Percentiles rank a stretch among this genome's conserved stretches.
phyloP scores from a whole-genome alignment of 2,797 vertebrate species.

The Microhierax caerulescens region DNA sequence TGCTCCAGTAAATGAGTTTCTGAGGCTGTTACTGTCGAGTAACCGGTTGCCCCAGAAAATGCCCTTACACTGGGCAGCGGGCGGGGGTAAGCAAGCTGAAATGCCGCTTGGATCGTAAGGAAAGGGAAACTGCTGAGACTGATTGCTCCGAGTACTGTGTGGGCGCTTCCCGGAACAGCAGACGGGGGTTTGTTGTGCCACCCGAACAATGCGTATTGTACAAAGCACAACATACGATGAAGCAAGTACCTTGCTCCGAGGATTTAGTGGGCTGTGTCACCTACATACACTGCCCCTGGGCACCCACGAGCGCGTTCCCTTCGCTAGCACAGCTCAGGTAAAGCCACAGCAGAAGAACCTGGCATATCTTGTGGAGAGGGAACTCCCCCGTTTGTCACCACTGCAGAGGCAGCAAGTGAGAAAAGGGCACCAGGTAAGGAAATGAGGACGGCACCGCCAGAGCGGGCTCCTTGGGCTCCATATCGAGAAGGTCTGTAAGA shows the following conservation, averaged over 20 bases:
- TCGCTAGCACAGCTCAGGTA: not conserved
- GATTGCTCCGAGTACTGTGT: slow-evolving; percentile 69
- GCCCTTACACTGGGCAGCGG: slow-evolving; percentile 71
- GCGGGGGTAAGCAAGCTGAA: slow-evolving; percentile 78
- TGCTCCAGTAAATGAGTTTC: not conserved
- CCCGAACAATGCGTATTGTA: not conserved
- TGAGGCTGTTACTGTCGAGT: not conserved
- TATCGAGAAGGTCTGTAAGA: not conserved
- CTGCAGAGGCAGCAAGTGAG: not conserved
- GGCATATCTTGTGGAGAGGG: not conserved
- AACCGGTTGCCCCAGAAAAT: not conserved
- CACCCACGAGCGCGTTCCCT: not conserved
- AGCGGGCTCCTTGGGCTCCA: not conserved
- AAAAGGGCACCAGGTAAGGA: not conserved
- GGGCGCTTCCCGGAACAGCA: slow-evolving; percentile 69
- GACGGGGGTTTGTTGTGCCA: not conserved
- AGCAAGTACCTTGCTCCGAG: not conserved
- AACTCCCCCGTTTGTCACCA: not conserved
- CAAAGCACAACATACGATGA: not conserved
- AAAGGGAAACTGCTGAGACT: slow-evolving; percentile 74
- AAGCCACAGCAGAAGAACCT: not conserved
- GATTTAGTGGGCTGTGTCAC: not conserved
- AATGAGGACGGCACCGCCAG: not conserved
- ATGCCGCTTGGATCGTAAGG: slow-evolving; percentile 75
- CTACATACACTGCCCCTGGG: not conserved